Evolutionary conservation across 2,113 vertebrate species (phyloP).

Genomic region (Macrotis lagotis): DNA sequence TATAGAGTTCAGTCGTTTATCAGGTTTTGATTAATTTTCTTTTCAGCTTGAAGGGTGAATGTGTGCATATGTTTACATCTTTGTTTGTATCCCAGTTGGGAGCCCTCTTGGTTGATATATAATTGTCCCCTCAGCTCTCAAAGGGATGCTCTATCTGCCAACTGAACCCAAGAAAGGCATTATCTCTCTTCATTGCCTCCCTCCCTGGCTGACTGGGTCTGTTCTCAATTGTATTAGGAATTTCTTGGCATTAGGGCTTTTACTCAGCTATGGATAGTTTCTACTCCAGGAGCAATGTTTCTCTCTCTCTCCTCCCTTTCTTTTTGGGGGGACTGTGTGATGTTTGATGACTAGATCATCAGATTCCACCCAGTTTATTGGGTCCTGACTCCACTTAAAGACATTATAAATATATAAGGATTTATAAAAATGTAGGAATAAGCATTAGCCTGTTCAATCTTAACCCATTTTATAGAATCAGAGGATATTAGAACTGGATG

Average conservation of each 20-base stretch:
- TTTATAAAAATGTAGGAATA: too few relatives aligned
- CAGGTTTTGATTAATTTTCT: conserved; percentile 71
- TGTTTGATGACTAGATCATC: conserved; percentile 37
- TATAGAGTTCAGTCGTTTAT: conserved; percentile 57
- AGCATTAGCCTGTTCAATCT: background rate
- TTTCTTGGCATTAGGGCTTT: background rate
- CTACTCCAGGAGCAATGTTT: background rate
- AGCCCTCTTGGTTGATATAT: conserved; percentile 53
- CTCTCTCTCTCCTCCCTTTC: background rate
- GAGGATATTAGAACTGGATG: background rate
- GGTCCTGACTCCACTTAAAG: background rate
- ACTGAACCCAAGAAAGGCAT: conserved; percentile 3
- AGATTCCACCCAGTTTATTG: conserved; percentile 27
- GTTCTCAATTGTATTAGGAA: rapidly evolving
- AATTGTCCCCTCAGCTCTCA: conserved; percentile 58
- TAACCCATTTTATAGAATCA: background rate
- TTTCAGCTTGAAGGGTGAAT: conserved; percentile 66
- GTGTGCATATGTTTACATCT: conserved; percentile 53
- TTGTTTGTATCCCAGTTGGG: conserved; percentile 60
- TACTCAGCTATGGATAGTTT: conserved; percentile 22
- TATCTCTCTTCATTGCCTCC: background rate
- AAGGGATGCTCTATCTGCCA: conserved; percentile 44
- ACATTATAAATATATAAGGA: too few relatives aligned
- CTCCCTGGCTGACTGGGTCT: background rate
- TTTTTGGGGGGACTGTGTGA: conserved; percentile 6